phyloP scores from a whole-genome alignment of 2,888 invertebrate species.

The Tipula unca region DNA sequence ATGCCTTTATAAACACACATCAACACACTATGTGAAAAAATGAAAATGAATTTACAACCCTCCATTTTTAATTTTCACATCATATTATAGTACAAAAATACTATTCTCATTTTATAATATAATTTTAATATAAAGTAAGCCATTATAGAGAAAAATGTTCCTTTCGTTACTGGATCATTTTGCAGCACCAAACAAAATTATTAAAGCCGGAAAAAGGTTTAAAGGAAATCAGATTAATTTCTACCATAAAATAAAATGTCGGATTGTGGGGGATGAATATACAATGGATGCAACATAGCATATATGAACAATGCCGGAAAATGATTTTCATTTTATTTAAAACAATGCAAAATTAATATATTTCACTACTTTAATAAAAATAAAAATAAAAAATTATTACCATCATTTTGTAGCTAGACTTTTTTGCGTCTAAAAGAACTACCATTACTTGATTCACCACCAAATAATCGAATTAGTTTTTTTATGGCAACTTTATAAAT shows the following conservation, averaged over 20 bases:
- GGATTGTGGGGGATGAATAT: background rate
- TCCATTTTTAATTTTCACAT: background rate
- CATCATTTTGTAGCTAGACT: conserved; percentile 19
- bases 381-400: background rate
- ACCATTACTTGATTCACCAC: conserved; percentile 17
- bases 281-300: background rate
- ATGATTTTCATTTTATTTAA: background rate
- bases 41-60: background rate
- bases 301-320: background rate
- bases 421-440: conserved; percentile 17
- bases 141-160: background rate
- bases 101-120: background rate
- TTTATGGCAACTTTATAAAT: background rate
- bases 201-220: background rate
- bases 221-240: background rate
- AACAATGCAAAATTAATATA: background rate
- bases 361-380: background rate
- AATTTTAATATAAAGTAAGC: background rate
- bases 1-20: background rate
- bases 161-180: background rate
- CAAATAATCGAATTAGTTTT: conserved; percentile 9
- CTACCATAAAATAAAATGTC: background rate
- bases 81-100: background rate
- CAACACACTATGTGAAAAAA: background rate
- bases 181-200: background rate